Evolutionary conservation across 2,888 invertebrate species (phyloP).

Genomic region (Philereme transversata): DNA sequence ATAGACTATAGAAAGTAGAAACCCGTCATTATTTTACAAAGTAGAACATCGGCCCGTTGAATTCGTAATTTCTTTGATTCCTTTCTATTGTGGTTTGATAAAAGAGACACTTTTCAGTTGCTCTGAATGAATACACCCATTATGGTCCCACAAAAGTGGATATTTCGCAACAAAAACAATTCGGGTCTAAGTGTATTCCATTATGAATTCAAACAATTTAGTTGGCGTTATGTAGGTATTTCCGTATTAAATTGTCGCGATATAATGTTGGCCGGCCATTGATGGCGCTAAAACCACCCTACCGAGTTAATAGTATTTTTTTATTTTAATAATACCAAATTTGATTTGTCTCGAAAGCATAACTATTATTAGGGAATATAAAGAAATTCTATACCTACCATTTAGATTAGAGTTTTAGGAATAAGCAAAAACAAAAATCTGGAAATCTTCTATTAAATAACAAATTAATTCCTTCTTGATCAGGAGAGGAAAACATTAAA

Average conservation of each 20-base stretch:
- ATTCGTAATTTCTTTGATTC: conserved; percentile 82
- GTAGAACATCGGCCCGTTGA: conserved; percentile 71
- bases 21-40: conserved; percentile 64
- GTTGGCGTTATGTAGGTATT: conserved; percentile 47
- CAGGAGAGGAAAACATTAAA: too few relatives aligned
- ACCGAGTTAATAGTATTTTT: too few relatives aligned
- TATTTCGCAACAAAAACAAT: conserved; percentile 77
- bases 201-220: conserved; percentile 69
- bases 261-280: conserved; percentile 38
- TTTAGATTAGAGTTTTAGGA: too few relatives aligned
- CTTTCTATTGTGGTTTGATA: conserved; percentile 77
- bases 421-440: too few relatives aligned
- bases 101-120: conserved; percentile 79
- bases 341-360: too few relatives aligned
- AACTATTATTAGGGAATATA: too few relatives aligned
- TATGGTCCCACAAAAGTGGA: conserved; percentile 78
- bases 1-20: conserved; percentile 47
- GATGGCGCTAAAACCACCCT: background rate
- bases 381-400: too few relatives aligned
- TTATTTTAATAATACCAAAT: too few relatives aligned
- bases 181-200: conserved; percentile 56
- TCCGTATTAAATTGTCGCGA: conserved; percentile 50
- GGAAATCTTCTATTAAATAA: too few relatives aligned
- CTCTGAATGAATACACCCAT: conserved; percentile 81
- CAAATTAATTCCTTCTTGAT: too few relatives aligned